Conservation (phyloP, 2,113 vertebrate genomes). For the Rhombomys opimus region DNA sequence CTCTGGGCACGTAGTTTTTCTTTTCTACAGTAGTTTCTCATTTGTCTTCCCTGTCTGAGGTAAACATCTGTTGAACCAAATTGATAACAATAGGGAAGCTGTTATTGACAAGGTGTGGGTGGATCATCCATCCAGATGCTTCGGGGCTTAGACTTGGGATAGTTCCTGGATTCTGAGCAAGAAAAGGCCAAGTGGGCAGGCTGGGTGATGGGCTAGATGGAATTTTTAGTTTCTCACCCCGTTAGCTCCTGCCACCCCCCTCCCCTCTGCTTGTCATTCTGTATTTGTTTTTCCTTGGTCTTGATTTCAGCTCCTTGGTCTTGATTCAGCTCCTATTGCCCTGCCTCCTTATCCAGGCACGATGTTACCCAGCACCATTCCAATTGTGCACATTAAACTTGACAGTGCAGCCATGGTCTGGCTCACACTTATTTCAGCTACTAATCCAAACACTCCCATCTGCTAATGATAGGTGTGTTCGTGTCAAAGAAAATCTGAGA, state of each 20-base stretch:
- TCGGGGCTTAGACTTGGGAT: background rate
- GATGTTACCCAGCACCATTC: slow-evolving; percentile 45
- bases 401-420: slow-evolving; percentile 69
- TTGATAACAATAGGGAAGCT: slow-evolving; percentile 61
- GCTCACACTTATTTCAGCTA: slow-evolving; percentile 54
- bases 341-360: background rate
- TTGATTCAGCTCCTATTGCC: slow-evolving; percentile 56
- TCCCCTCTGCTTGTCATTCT: background rate
- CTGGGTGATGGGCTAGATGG: background rate
- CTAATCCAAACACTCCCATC: slow-evolving; percentile 59
- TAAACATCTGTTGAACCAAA: slow-evolving; percentile 82
- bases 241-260: background rate
- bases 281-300: slow-evolving; percentile 70
- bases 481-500: slow-evolving; percentile 13
- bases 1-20: slow-evolving; percentile 62
- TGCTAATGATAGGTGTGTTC: slow-evolving; percentile 37
- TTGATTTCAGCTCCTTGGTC: slow-evolving; percentile 63
- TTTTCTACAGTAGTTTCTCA: slow-evolving; percentile 29
- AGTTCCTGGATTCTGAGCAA: background rate
- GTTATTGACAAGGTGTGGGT: slow-evolving; percentile 11
- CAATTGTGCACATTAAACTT: slow-evolving; percentile 70
- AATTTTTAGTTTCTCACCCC: background rate
- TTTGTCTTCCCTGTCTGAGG: slow-evolving; percentile 77
- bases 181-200: background rate
- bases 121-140: slow-evolving; percentile 26